Base-by-base conservation (phyloP, 37 sponge, comb jelly and placozoan genomes). In the Chondrilla cf. caribensis region DNA sequence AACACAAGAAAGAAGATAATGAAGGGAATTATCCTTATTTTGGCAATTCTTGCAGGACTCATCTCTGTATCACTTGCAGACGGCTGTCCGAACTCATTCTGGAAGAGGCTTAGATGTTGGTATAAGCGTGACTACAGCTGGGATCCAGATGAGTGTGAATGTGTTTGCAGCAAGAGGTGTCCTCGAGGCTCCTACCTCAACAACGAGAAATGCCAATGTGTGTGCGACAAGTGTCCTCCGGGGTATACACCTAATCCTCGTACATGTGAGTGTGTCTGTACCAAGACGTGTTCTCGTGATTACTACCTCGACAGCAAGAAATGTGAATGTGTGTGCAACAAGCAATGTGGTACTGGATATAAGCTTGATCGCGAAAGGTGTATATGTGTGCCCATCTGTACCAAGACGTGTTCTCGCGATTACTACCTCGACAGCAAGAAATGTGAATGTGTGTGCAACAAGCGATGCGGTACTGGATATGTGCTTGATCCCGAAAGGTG, bases 321-420 rank as follows among this genome's bases (percentile, higher is more conserved):
- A 37, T 70, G 72, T 31, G 36, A 70, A 31, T 70, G 72, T 32
- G 37, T 70, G 38, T 70, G 72, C 72, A 32, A 70, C 72, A 19
- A 29, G 38, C 24, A 64, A 11, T 64, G 66, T 11, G 31, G 31
- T 64, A 6, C 7, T 17, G 66, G 66, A 17, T 64, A 64, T 11
- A 14, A 64, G 17, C 66, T 64, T 14, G 66, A 6, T 5, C 25
- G 66, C 29, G 66, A 64, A 32, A 64, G 29, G 17, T 64, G 66
- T n/a, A n/a, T n/a, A n/a, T n/a, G n/a, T 47, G 51, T 47, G 51
- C 51, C 51, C 7, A 7, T 70, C 36, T 70, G 72, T 8, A 32
- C 24, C 72, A 70, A 32, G 37, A 31, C 3, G 38, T 70, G 72
- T 29, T 37, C 3, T 70, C n/a, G n/a, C n/a, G n/a, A n/a, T n/a